These are phyloP conservation scores for Takifugu ocellatus DNA, from an alignment of 2,797 vertebrate genomes.

Conservation along the genomic window DNA sequence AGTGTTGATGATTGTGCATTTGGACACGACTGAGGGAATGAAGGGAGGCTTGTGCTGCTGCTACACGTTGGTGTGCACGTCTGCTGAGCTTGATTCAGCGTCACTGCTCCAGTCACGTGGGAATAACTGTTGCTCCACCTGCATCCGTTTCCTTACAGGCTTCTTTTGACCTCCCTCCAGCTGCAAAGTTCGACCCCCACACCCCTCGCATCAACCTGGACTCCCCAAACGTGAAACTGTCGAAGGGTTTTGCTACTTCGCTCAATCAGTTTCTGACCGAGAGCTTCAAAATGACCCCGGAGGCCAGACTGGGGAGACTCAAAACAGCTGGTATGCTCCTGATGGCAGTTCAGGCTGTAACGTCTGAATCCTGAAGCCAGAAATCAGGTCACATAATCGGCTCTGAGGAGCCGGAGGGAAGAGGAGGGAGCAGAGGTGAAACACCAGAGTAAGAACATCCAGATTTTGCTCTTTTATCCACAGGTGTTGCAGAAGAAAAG, in stretches of 20 bases:
- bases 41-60: too few species aligned
- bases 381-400: too few species aligned
- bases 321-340: constrained; percentile 42
- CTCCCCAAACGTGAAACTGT: constrained; percentile 51
- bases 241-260: constrained; percentile 34
- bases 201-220: constrained; percentile 67
- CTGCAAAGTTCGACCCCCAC: constrained; percentile 59
- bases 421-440: too few species aligned
- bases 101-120: too few species aligned
- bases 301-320: constrained; percentile 44
- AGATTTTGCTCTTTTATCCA: background rate
- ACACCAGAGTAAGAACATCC: too few species aligned
- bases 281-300: constrained; percentile 57
- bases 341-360: too few species aligned
- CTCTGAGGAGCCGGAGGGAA: too few species aligned
- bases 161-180: constrained; percentile 59
- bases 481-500: background rate
- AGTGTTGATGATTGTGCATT: background rate
- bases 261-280: constrained; percentile 60
- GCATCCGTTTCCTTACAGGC: constrained; percentile 40
- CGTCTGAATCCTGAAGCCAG: too few species aligned
- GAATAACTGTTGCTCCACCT: background rate
- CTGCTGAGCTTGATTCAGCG: too few species aligned
- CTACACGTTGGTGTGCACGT: too few species aligned
- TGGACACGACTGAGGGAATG: background rate